Percentiles rank a stretch among this genome's conserved stretches.
phyloP scores from a whole-genome alignment of 2,888 invertebrate species.

The Anarsia innoxiella region DNA sequence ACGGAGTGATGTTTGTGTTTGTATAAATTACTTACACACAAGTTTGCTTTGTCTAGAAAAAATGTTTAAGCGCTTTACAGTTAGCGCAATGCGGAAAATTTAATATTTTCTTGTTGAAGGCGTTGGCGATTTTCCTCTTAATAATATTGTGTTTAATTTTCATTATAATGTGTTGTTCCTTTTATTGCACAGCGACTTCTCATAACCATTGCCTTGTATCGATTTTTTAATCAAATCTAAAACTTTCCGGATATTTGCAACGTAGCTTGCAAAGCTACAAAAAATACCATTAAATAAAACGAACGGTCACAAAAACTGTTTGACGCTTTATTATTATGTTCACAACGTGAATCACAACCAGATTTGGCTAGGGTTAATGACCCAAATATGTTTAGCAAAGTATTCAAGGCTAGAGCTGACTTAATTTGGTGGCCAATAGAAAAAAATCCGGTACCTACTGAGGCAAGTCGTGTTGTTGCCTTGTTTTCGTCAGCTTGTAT shows the following conservation, averaged over 20 bases:
- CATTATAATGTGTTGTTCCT: too few species aligned
- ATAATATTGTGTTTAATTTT: too few species aligned
- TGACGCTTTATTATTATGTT: slow-evolving; percentile 68
- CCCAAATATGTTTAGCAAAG: slow-evolving; percentile 69
- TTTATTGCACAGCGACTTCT: too few species aligned
- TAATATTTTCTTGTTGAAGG: too few species aligned
- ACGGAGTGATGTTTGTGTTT: neutral
- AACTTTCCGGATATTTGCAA: slow-evolving; percentile 53
- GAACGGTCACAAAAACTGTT: slow-evolving; percentile 69
- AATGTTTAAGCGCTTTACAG: slow-evolving; percentile 15
- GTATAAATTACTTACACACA: too few species aligned
- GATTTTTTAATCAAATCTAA: too few species aligned
- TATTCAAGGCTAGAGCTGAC: slow-evolving; percentile 66
- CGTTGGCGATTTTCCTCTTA: too few species aligned
- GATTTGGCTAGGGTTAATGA: slow-evolving; percentile 73
- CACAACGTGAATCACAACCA: slow-evolving; percentile 70
- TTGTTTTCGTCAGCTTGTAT: slow-evolving; percentile 38
- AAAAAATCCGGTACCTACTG: slow-evolving; percentile 55
- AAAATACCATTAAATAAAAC: slow-evolving; percentile 50
- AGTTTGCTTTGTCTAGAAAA: neutral
- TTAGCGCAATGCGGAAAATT: slow-evolving; percentile 19
- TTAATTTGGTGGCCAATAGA: slow-evolving; percentile 56
- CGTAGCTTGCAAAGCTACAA: slow-evolving; percentile 35
- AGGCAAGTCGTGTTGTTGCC: slow-evolving; percentile 35
- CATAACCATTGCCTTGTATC: too few species aligned